Percentiles rank a stretch among this genome's conserved stretches.
Evolutionary conservation across 2,797 vertebrate genomes (phyloP).

Genomic region (Malacoraja senta): DNA sequence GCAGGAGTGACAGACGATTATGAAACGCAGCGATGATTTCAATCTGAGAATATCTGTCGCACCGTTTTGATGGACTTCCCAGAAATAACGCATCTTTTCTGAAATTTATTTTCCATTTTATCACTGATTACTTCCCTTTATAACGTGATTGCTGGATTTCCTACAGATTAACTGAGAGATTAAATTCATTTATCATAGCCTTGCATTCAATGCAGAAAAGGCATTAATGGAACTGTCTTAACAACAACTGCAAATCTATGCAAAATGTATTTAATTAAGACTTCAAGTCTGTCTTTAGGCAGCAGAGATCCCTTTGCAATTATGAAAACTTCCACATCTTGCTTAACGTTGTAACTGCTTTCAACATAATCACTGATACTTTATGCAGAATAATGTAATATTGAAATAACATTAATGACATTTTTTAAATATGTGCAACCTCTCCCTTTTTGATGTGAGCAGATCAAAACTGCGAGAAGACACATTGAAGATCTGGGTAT

Average conservation of each 20-base stretch:
- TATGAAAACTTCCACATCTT: neutral
- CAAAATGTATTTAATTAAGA: neutral
- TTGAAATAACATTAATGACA: neutral
- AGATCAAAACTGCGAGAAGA: neutral
- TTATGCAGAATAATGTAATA: neutral
- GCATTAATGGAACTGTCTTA: conserved; percentile 7
- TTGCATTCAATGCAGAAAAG: neutral
- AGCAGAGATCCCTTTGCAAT: neutral
- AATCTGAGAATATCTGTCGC: conserved; percentile 1
- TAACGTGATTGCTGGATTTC: neutral
- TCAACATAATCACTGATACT: neutral
- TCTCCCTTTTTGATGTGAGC: neutral
- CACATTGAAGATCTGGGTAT: neutral
- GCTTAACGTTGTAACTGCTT: neutral
- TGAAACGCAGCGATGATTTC: neutral
- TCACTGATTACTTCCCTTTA: conserved; percentile 13
- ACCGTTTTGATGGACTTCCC: neutral
- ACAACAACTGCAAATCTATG: neutral
- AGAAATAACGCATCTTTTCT: conserved; percentile 16
- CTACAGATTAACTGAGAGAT: neutral
- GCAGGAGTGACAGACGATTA: neutral
- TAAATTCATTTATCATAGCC: neutral
- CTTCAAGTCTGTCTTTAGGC: neutral
- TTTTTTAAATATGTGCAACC: neutral
- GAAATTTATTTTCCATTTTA: neutral